These are phyloP conservation scores for Tanaodytes sp. DNA, from an alignment of 2,888 invertebrate genomes.

Conservation along the genomic window DNA sequence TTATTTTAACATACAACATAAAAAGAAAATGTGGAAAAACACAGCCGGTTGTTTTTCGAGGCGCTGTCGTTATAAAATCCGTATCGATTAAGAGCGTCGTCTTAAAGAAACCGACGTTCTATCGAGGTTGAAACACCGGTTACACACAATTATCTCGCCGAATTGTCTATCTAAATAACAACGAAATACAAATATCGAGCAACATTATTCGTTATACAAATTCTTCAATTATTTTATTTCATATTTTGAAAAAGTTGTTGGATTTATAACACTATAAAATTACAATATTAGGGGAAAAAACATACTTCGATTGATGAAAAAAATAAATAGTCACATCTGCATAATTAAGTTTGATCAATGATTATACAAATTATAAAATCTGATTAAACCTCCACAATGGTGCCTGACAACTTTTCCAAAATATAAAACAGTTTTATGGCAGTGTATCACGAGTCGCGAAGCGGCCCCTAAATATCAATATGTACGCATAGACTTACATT, in stretches of 20 bases:
- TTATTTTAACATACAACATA: constrained; percentile 34
- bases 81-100: constrained; percentile 28
- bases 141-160: constrained; percentile 39
- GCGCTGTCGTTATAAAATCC: constrained; percentile 45
- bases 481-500: not conserved
- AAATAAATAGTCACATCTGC: no score
- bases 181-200: constrained; percentile 40
- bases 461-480: constrained; percentile 18
- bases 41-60: constrained; percentile 46
- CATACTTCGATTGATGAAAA: no score
- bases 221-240: constrained; percentile 15
- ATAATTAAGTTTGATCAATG: no score
- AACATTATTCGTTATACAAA: constrained; percentile 34
- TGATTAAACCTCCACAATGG: no score
- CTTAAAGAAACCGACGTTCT: constrained; percentile 10
- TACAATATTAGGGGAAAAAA: no score
- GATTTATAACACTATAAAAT: no score
- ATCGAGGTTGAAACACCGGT: constrained; percentile 26
- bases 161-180: constrained; percentile 50
- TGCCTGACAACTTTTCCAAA: constrained; percentile 24
- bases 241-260: constrained; percentile 27
- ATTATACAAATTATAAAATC: no score
- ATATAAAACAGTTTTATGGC: constrained; percentile 22
- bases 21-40: constrained; percentile 36
- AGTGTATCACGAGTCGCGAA: constrained; percentile 39